A percentile compares a stretch with the other conserved stretches of the same genome.
Conservation (phyloP, 2,113 vertebrate species). For the Polypterus senegalus region DNA sequence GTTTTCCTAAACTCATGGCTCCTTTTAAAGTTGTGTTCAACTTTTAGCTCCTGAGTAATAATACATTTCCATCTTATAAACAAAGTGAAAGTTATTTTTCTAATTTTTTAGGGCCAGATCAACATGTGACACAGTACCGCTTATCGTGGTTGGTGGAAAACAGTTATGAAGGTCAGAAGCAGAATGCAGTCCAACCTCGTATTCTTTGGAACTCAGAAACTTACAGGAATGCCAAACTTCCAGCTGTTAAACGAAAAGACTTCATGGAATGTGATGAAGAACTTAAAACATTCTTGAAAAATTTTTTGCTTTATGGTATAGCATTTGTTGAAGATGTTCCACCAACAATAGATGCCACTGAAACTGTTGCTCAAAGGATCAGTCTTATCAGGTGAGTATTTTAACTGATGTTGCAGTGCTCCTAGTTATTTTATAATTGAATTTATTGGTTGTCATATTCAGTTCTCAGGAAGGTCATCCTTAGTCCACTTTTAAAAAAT, state of each 20-base stretch:
- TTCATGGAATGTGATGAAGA: constrained; percentile 71
- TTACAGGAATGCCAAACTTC: constrained; percentile 56
- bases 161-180: constrained; percentile 72
- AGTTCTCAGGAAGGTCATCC: too few relatives aligned
- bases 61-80: too few relatives aligned
- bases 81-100: too few relatives aligned
- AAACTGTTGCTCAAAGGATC: constrained; percentile 56
- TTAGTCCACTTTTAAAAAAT: too few relatives aligned
- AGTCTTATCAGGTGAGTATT: constrained; percentile 72
- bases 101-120: constrained; percentile 61
- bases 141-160: constrained; percentile 73
- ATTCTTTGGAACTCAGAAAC: constrained; percentile 70
- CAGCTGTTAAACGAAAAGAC: constrained; percentile 46
- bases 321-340: constrained; percentile 76
- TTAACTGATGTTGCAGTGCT: too few relatives aligned
- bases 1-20: too few relatives aligned
- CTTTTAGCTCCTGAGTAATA: too few relatives aligned
- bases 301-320: constrained; percentile 75
- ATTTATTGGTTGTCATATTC: too few relatives aligned
- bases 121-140: constrained; percentile 66
- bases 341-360: constrained; percentile 69
- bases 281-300: constrained; percentile 67
- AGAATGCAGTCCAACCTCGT: constrained; percentile 51
- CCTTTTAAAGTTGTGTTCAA: too few relatives aligned
- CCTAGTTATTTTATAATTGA: too few relatives aligned